Evolutionary conservation across 2,888 invertebrate species (phyloP).

Genomic region (Polyommatus icarus): DNA sequence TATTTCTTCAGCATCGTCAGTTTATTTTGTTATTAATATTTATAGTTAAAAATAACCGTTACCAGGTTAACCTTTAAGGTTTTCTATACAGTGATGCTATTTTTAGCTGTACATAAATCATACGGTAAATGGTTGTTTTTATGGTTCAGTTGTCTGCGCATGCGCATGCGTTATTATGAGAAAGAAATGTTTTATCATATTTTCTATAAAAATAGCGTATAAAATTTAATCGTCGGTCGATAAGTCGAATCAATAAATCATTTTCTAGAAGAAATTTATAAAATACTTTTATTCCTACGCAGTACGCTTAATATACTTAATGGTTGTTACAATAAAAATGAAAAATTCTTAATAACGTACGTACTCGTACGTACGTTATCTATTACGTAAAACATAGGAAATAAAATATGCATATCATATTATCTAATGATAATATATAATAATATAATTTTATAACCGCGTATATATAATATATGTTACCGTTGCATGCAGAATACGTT

Average conservation of each 20-base stretch:
- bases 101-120: background rate
- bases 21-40: background rate
- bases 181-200: conserved; percentile 6
- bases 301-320: no score
- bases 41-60: conserved; percentile 3
- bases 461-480: background rate
- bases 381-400: background rate
- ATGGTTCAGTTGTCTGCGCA: background rate
- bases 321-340: background rate
- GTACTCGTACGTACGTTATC: no score
- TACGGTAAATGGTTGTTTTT: background rate
- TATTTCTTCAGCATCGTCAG: no score
- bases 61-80: background rate
- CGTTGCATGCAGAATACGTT: no score
- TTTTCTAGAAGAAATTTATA: background rate
- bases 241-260: background rate
- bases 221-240: background rate
- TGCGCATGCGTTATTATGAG: background rate
- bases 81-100: background rate
- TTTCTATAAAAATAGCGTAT: background rate
- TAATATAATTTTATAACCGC: background rate
- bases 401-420: background rate
- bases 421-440: background rate
- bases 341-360: background rate
- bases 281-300: background rate